Conservation (phyloP, 2,113 vertebrate species). For the Neodon shergylaensis region DNA sequence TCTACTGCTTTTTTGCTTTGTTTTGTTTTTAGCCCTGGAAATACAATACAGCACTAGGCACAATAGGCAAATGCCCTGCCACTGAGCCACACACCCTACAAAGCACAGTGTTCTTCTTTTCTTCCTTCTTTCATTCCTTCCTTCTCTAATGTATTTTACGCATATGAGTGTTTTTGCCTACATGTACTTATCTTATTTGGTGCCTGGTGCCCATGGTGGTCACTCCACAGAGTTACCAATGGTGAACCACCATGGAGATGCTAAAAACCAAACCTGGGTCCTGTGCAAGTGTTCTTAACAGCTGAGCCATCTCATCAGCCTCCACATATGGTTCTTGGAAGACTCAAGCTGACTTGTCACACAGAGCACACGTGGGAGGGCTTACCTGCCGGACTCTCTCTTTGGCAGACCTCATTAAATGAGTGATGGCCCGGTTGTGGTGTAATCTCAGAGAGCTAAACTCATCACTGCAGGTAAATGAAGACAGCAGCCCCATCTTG, state of each 20-base stretch:
- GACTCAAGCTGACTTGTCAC: not conserved
- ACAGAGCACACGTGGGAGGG: not conserved
- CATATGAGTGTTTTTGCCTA: not conserved
- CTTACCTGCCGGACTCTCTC: slow-evolving; percentile 85
- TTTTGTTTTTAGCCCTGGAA: not conserved
- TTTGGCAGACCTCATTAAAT: slow-evolving; percentile 90
- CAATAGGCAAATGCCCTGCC: not conserved
- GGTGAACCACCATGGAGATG: not conserved
- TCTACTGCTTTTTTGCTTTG: not conserved
- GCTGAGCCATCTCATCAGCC: not conserved
- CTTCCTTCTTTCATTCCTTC: not conserved
- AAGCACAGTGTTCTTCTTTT: not conserved
- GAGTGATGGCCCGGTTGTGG: slow-evolving; percentile 94
- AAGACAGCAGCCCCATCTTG: slow-evolving; percentile 93
- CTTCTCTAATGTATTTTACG: not conserved
- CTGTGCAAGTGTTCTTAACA: too few species aligned
- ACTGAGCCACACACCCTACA: not conserved
- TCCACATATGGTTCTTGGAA: not conserved
- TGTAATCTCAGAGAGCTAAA: slow-evolving; percentile 96
- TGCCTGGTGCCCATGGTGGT: not conserved
- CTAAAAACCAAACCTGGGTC: not conserved
- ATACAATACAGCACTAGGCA: not conserved
- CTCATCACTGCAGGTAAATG: slow-evolving; percentile 95
- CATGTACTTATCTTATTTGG: not conserved
- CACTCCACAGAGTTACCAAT: not conserved